These are phyloP conservation scores for Cantharis lateralis DNA, from an alignment of 2,888 invertebrate species.

Conservation along the genomic window DNA sequence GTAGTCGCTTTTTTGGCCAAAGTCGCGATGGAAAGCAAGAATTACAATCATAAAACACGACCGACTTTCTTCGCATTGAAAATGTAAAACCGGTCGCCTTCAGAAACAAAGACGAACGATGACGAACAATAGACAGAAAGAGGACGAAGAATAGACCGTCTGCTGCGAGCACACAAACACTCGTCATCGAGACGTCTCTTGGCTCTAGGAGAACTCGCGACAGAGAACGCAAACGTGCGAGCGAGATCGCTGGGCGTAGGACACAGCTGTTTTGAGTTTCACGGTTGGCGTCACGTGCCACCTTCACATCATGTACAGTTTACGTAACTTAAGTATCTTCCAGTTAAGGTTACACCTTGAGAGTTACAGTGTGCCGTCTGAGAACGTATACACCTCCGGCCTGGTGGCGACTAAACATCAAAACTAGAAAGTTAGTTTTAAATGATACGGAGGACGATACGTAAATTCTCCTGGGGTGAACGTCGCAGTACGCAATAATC, in stretches of 20 bases:
- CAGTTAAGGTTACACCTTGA: no score
- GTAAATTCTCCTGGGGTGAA: neutral
- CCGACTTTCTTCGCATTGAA: constrained; percentile 31
- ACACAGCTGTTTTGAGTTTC: constrained; percentile 35
- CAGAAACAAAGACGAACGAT: constrained; percentile 14
- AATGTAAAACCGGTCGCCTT: constrained; percentile 31
- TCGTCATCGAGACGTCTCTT: constrained; percentile 32
- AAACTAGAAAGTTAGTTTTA: no score
- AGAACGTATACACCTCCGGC: no score
- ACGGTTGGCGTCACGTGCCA: constrained; percentile 26
- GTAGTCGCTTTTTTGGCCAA: constrained; percentile 12
- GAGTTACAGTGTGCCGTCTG: no score
- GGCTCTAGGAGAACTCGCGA: constrained; percentile 22
- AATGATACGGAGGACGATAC: neutral
- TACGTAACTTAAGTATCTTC: no score
- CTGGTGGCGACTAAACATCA: no score
- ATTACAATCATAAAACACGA: constrained; percentile 31
- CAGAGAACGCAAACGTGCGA: constrained; percentile 11
- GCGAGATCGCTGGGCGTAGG: constrained; percentile 19
- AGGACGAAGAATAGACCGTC: constrained; percentile 22
- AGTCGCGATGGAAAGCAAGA: constrained; percentile 19
- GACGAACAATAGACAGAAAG: constrained; percentile 22
- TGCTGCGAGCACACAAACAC: constrained; percentile 25
- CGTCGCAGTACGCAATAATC: constrained; percentile 16
- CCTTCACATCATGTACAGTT: constrained; percentile 18